Conservation (phyloP, 2,797 vertebrate genomes). For the Darevskia nairensis region DNA sequence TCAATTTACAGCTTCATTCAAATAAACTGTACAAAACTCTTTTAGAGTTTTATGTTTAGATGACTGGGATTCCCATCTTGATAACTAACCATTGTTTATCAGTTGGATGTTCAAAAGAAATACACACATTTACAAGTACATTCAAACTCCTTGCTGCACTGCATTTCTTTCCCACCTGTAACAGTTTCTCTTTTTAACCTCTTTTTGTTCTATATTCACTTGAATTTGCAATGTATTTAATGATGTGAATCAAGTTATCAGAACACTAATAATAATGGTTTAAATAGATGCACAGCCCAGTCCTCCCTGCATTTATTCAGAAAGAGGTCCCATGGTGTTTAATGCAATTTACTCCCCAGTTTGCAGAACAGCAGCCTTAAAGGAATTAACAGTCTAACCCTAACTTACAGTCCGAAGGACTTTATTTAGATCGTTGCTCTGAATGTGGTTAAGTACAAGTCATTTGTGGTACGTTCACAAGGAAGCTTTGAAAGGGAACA, state of each 20-base stretch:
- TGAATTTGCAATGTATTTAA: not conserved
- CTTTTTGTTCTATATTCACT: not conserved
- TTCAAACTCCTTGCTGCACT: not conserved
- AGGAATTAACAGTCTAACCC: not conserved
- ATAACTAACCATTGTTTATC: not conserved
- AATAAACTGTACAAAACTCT: not conserved
- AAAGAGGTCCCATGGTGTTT: not conserved
- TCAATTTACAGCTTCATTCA: not conserved
- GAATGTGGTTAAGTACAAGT: not conserved
- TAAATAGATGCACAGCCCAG: not conserved
- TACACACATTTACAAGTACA: not conserved
- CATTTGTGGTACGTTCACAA: too few species aligned
- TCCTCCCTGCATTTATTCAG: not conserved
- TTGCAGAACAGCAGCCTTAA: not conserved
- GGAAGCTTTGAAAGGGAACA: not conserved
- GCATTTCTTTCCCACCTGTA: not conserved
- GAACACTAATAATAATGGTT: not conserved
- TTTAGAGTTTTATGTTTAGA: not conserved
- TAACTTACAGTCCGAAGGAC: not conserved
- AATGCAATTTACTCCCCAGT: not conserved
- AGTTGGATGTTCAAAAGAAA: not conserved
- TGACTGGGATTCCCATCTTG: not conserved
- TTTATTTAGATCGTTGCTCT: not conserved
- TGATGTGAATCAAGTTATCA: not conserved
- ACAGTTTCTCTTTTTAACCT: not conserved